A percentile compares a stretch with the other conserved stretches of the same genome.
Conservation (phyloP, 1,140 invertebrate species). For the Trichomalopsis sarcophagae region DNA sequence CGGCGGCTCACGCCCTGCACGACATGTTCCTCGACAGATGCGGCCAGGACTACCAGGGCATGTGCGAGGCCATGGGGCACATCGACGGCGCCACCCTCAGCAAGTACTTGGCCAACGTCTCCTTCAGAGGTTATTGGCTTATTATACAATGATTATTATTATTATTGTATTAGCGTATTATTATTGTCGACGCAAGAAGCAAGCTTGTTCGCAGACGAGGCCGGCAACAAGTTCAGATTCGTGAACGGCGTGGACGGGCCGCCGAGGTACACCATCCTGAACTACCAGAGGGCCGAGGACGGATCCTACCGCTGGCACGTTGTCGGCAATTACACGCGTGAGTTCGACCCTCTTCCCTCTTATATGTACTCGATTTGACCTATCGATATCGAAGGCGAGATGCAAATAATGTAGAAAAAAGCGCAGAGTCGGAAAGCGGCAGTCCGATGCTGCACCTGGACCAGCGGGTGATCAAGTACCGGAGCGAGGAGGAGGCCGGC, state of each 20-base stretch:
- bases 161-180: no score
- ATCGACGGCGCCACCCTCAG: conserved; percentile 71
- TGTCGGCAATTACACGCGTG: conserved; percentile 76
- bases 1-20: conserved; percentile 76
- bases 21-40: conserved; percentile 72
- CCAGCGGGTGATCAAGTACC: conserved; percentile 63
- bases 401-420: no score
- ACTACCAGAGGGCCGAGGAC: conserved; percentile 71
- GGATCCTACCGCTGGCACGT: conserved; percentile 71
- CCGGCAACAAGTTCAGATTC: conserved; percentile 73
- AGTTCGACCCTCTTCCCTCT: conserved; percentile 55
- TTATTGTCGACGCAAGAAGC: not conserved
- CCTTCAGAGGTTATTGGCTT: conserved; percentile 78
- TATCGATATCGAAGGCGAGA: no score
- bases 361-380: not conserved
- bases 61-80: conserved; percentile 72
- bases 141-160: no score
- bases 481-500: conserved; percentile 50
- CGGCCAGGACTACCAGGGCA: conserved; percentile 60
- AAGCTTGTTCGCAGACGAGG: conserved; percentile 70
- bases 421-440: conserved; percentile 67
- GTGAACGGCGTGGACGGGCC: conserved; percentile 72
- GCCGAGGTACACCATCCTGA: conserved; percentile 77
- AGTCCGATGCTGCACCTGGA: conserved; percentile 68
- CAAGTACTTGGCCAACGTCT: conserved; percentile 73